Conservation (phyloP, 1,140 invertebrate species). For the Dysdera silvatica region DNA sequence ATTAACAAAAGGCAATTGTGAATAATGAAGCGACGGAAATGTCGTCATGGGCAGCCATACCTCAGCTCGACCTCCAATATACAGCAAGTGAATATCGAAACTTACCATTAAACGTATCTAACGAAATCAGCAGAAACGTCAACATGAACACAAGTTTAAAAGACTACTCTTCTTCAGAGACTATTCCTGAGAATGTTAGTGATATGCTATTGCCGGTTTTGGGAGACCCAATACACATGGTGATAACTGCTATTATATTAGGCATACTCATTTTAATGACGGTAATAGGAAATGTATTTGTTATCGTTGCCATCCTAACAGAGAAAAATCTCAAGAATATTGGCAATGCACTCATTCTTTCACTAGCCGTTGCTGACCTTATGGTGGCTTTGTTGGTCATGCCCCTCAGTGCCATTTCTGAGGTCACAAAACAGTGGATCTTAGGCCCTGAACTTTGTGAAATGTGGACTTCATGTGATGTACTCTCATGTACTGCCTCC, state of each 20-base stretch:
- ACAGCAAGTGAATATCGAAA: no score
- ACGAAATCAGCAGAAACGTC: no score
- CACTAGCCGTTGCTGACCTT: constrained; percentile 75
- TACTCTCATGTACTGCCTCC: constrained; percentile 85
- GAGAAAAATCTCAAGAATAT: constrained; percentile 79
- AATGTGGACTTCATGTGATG: constrained; percentile 87
- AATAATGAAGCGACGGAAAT: no score
- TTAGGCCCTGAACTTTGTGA: constrained; percentile 79
- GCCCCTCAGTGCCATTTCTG: constrained; percentile 74
- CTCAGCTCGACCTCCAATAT: no score
- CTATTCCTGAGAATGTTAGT: no score
- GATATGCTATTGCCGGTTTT: no score
- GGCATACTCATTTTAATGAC: constrained; percentile 30
- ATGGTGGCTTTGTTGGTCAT: constrained; percentile 77
- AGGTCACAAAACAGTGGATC: constrained; percentile 66
- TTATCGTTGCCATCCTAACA: constrained; percentile 84
- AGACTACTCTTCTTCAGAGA: no score
- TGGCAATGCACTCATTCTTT: constrained; percentile 78
- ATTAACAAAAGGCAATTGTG: no score
- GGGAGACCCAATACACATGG: no score
- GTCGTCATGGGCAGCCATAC: no score
- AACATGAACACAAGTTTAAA: no score
- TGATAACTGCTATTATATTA: constrained; percentile 8
- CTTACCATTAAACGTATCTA: no score
- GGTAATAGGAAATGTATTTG: constrained; percentile 76